Conservation (phyloP, 2,113 vertebrate genomes). For the Megaceryle maxima region DNA sequence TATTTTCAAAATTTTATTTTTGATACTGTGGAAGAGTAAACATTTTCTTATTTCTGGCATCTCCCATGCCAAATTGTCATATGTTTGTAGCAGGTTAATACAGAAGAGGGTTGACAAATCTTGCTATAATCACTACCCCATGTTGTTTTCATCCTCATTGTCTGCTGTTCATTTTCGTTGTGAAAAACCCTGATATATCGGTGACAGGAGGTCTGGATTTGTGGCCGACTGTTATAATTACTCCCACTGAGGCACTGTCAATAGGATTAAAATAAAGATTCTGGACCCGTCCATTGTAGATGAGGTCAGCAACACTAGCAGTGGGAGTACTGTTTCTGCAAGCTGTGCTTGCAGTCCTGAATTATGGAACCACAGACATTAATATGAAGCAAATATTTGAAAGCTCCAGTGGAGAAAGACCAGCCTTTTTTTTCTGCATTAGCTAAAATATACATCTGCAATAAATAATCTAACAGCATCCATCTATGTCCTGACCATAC, state of each 20-base stretch:
- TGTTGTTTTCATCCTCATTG: constrained; percentile 70
- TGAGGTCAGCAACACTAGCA: constrained; percentile 78
- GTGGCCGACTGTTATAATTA: constrained; percentile 79
- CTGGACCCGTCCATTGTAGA: constrained; percentile 71
- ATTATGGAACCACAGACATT: constrained; percentile 59
- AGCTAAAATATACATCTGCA: constrained; percentile 59
- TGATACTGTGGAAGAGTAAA: not conserved
- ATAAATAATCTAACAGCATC: constrained; percentile 69
- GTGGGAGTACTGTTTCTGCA: constrained; percentile 73
- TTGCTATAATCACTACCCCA: constrained; percentile 64
- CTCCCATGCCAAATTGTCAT: constrained; percentile 29
- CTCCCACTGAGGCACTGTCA: constrained; percentile 79
- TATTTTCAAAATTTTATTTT: not conserved
- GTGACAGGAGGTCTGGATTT: constrained; percentile 77
- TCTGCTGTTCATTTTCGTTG: constrained; percentile 72
- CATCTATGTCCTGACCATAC: constrained; percentile 50
- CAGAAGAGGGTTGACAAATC: constrained; percentile 48
- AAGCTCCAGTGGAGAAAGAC: constrained; percentile 67
- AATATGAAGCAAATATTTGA: constrained; percentile 74
- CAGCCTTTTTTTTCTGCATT: constrained; percentile 38
- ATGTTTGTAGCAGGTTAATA: constrained; percentile 49
- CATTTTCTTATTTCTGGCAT: not conserved
- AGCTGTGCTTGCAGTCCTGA: constrained; percentile 66
- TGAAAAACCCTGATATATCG: constrained; percentile 70
- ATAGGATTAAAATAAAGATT: constrained; percentile 81